These are phyloP conservation scores for Bucorvus abyssinicus DNA, from an alignment of 2,797 vertebrate genomes.

Conservation along the genomic window DNA sequence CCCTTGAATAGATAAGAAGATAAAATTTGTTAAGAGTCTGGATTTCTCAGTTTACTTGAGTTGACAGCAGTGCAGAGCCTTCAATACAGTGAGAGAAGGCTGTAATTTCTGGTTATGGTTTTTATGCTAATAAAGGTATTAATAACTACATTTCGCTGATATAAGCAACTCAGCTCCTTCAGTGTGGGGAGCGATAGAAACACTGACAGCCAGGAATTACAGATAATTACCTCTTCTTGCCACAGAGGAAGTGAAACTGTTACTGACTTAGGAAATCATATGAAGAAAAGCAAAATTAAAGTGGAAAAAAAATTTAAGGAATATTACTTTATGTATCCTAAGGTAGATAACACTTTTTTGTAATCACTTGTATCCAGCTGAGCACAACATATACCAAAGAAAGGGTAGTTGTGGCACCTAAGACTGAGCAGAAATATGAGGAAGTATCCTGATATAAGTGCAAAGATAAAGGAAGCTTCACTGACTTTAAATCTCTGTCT, in stretches of 20 bases:
- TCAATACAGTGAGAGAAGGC: neutral
- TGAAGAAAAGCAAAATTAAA: neutral
- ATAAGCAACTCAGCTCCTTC: neutral
- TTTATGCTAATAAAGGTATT: neutral
- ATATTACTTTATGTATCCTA: neutral
- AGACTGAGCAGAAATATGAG: neutral
- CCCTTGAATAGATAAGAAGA: neutral
- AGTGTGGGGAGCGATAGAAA: neutral
- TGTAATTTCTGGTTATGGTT: neutral
- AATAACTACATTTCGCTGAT: neutral
- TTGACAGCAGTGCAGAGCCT: neutral
- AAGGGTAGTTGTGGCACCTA: neutral
- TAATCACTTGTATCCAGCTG: neutral
- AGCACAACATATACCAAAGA: neutral
- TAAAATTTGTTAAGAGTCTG: neutral
- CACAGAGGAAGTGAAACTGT: neutral
- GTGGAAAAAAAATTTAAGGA: neutral
- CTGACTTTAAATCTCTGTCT: neutral
- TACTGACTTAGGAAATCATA: neutral
- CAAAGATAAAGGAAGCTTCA: neutral
- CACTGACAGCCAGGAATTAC: neutral
- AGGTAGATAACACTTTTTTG: neutral
- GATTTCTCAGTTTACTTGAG: neutral
- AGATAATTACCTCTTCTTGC: neutral
- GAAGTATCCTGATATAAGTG: neutral